A percentile compares a stretch with the other conserved stretches of the same genome.
Conservation (phyloP, 2,888 invertebrate species). For the Cryptops parisi region DNA sequence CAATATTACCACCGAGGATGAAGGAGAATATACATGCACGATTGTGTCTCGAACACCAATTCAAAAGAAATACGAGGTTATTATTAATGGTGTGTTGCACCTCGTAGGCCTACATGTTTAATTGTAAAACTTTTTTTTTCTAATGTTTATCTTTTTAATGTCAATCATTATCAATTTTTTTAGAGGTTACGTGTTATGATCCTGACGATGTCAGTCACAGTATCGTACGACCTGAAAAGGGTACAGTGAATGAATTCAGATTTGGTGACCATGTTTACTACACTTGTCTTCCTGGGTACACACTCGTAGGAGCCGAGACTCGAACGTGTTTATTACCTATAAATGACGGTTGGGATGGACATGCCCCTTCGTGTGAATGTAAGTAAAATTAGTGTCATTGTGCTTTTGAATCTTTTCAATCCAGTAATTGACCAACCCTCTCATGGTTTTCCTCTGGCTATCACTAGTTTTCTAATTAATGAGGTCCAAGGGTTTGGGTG, state of each 20-base stretch:
- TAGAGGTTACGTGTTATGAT: constrained; percentile 16
- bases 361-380: constrained; percentile 15
- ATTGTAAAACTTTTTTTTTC: background rate
- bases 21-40: constrained; percentile 15
- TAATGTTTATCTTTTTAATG: background rate
- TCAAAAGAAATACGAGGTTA: constrained; percentile 2
- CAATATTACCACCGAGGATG: constrained; percentile 15
- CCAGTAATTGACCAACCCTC: no score
- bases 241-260: background rate
- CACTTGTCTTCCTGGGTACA: constrained; percentile 14
- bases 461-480: no score
- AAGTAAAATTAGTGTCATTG: no score
- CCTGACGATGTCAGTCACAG: constrained; percentile 8
- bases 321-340: constrained; percentile 14
- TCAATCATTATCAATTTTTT: no score
- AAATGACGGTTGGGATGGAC: constrained; percentile 13
- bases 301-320: constrained; percentile 2
- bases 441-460: no score
- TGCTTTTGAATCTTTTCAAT: no score
- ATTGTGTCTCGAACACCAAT: constrained; percentile 11
- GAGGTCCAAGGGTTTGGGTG: no score
- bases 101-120: background rate
- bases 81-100: constrained; percentile 10
- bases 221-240: background rate
- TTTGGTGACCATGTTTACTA: constrained; percentile 16